These are phyloP conservation scores for Cephalopterus ornatus DNA, from an alignment of 2,113 vertebrate species.

Conservation along the genomic window DNA sequence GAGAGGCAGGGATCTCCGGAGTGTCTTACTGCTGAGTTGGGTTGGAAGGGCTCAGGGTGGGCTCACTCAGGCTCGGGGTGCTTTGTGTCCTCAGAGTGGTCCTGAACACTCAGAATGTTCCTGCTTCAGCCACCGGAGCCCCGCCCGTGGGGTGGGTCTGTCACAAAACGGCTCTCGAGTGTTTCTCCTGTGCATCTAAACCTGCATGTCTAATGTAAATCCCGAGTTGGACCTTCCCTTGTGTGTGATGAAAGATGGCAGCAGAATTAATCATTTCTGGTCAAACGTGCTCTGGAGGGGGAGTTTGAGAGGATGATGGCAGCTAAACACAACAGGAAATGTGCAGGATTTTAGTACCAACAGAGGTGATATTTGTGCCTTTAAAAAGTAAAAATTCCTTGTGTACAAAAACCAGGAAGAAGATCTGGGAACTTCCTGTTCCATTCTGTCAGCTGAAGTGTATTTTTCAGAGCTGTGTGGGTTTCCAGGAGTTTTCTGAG, in stretches of 20 bases:
- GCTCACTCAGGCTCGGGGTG: not conserved
- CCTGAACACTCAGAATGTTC: not conserved
- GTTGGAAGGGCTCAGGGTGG: not conserved
- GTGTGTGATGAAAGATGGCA: not conserved
- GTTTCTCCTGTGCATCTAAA: not conserved
- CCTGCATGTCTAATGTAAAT: not conserved
- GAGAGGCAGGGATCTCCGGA: not conserved
- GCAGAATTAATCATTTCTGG: not conserved
- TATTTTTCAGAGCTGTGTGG: not conserved
- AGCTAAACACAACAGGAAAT: not conserved
- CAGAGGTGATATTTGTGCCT: not conserved
- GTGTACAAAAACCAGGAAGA: not conserved
- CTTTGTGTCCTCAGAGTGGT: not conserved
- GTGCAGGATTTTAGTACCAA: not conserved
- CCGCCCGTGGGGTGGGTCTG: not conserved
- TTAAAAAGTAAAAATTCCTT: not conserved
- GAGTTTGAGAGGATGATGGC: not conserved
- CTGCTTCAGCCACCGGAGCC: not conserved
- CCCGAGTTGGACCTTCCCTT: not conserved
- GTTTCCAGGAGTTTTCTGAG: not conserved
- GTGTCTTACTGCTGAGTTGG: rapidly evolving
- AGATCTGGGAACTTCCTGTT: not conserved
- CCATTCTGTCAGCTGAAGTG: not conserved
- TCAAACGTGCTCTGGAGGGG: not conserved
- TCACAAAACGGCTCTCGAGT: not conserved